These are phyloP conservation scores for Myopa testacea DNA, from an alignment of 2,888 invertebrate species.

Conservation along the genomic window DNA sequence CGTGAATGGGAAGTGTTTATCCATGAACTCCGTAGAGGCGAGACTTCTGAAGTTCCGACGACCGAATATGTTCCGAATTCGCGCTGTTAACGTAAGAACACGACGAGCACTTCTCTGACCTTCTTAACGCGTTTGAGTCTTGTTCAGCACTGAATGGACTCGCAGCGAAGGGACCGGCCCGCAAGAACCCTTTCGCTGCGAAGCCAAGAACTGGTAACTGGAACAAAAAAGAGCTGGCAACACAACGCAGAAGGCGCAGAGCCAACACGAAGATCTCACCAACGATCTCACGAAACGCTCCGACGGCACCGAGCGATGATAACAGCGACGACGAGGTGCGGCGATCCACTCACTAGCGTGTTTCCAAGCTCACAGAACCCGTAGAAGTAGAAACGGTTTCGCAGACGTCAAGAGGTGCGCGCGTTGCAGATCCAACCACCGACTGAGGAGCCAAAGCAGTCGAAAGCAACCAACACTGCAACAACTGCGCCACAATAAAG, in stretches of 20 bases:
- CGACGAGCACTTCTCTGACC: background rate
- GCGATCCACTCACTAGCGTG: conserved; percentile 17
- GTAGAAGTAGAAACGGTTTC: conserved; percentile 6
- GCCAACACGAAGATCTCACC: background rate
- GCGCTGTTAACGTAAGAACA: background rate
- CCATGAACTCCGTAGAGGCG: no score
- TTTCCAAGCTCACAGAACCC: conserved; percentile 21
- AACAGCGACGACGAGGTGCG: conserved; percentile 16
- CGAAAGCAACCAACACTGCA: conserved; percentile 4
- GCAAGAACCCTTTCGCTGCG: conserved; percentile 24
- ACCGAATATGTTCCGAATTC: no score
- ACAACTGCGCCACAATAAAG: background rate
- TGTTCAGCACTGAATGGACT: conserved; percentile 21
- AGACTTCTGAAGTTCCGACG: no score
- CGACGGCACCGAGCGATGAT: conserved; percentile 7
- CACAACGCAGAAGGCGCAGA: background rate
- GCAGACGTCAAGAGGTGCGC: background rate
- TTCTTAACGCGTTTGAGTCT: conserved; percentile 32
- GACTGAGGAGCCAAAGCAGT: background rate
- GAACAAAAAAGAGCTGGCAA: background rate
- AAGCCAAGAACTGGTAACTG: conserved; percentile 8
- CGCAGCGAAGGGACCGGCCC: conserved; percentile 8
- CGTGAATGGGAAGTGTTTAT: no score
- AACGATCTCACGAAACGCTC: conserved; percentile 10
- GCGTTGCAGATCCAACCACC: background rate